These are phyloP conservation scores for Dermatophagoides farinae DNA, from an alignment of 1,140 invertebrate genomes.

Conservation along the genomic window DNA sequence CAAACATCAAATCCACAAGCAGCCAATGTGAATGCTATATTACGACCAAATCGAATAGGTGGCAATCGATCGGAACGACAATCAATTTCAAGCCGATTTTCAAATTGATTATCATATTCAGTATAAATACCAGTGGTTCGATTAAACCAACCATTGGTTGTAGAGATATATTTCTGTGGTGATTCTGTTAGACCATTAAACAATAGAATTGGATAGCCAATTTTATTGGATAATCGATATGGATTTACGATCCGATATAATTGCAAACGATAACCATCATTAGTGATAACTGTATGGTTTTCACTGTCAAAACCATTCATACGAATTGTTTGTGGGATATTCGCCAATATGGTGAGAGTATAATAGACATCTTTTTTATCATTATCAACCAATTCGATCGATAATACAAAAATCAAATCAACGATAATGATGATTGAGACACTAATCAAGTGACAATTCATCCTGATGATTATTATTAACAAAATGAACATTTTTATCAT, in stretches of 20 bases:
- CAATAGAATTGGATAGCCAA: not conserved
- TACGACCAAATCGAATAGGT: not conserved
- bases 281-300: conserved; percentile 1
- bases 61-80: not conserved
- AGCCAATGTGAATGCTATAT: not conserved
- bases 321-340: not conserved
- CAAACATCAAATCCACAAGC: conserved; percentile 2
- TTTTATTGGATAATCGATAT: not conserved
- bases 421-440: too few relatives aligned
- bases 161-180: not conserved
- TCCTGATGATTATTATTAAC: too few relatives aligned
- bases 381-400: too few relatives aligned
- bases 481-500: too few relatives aligned
- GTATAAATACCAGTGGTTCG: not conserved
- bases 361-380: too few relatives aligned
- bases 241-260: conserved; percentile 6
- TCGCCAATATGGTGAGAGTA: too few relatives aligned
- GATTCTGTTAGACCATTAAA: not conserved
- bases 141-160: not conserved
- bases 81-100: not conserved
- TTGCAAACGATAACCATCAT: not conserved
- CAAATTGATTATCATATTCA: not conserved
- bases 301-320: not conserved
- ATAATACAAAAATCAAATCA: too few relatives aligned
- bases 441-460: too few relatives aligned